phyloP scores from a whole-genome alignment of 1,140 invertebrate species.

The Cydia fagiglandana region DNA sequence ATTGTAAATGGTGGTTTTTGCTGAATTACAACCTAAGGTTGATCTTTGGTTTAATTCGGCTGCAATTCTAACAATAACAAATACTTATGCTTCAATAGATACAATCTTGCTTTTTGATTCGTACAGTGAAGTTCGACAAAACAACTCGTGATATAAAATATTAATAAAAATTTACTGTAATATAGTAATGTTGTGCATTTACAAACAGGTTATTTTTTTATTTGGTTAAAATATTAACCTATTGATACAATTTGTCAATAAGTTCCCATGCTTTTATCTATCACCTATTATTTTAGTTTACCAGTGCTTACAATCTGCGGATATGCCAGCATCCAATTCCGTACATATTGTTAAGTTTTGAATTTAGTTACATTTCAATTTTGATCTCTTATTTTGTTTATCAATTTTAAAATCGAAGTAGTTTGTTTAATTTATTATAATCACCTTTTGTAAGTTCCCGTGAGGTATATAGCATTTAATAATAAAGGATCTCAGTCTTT shows the following conservation, averaged over 20 bases:
- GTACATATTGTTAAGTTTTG: conserved; percentile 69
- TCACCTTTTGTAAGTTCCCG: conserved; percentile 43
- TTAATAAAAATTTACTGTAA: conserved; percentile 30
- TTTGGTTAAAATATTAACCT: conserved; percentile 33
- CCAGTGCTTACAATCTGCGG: conserved; percentile 36
- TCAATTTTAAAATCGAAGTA: conserved; percentile 61
- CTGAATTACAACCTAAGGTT: conserved; percentile 49
- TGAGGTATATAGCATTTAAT: conserved; percentile 52
- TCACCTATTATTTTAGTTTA: conserved; percentile 34
- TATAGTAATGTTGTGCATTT: conserved; percentile 35
- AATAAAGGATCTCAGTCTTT: conserved; percentile 71
- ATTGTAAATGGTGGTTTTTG: conserved; percentile 72
- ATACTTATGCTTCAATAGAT: conserved; percentile 50
- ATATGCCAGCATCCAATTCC: conserved; percentile 41
- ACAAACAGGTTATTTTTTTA: conserved; percentile 1
- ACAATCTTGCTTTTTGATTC: conserved; percentile 62
- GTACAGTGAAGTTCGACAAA: conserved; percentile 77
- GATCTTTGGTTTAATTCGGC: conserved; percentile 50
- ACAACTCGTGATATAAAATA: conserved; percentile 43
- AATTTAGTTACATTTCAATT: conserved; percentile 66
- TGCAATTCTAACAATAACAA: conserved; percentile 60
- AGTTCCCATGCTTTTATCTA: conserved; percentile 36
- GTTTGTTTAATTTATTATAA: conserved; percentile 68
- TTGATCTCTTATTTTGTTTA: conserved; percentile 75
- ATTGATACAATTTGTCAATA: conserved; percentile 40